phyloP scores from a whole-genome alignment of 2,113 vertebrate species.

The Tretioscincus oriximinensis region DNA sequence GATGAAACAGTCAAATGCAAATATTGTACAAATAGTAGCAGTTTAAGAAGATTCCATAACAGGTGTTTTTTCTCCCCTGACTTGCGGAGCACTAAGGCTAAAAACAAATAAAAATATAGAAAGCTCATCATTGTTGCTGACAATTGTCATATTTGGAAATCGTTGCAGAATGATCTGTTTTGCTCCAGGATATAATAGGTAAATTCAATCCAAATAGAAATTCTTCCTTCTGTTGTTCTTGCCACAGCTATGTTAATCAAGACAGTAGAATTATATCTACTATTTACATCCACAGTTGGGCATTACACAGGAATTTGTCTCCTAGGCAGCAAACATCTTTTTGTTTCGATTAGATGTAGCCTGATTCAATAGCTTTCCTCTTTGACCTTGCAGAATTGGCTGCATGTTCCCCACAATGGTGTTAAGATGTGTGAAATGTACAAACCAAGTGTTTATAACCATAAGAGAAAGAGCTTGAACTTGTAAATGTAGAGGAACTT shows the following conservation, averaged over 20 bases:
- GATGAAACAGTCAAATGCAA: background rate
- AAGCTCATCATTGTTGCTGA: background rate
- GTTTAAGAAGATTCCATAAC: background rate
- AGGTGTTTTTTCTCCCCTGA: background rate
- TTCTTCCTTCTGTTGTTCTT: background rate
- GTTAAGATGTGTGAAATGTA: conserved; percentile 67
- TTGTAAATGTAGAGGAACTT: conserved; percentile 68
- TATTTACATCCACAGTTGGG: background rate
- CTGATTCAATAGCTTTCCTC: conserved; percentile 22
- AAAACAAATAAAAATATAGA: background rate
- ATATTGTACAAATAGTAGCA: background rate
- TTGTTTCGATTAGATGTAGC: conserved; percentile 32
- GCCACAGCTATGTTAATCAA: background rate
- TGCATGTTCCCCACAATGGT: conserved; percentile 59
- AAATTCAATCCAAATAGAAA: background rate
- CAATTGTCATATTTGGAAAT: background rate
- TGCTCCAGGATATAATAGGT: background rate
- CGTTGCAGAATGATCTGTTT: background rate
- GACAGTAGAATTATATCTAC: background rate
- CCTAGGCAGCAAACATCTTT: conserved; percentile 6
- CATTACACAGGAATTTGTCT: background rate
- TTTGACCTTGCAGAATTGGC: conserved; percentile 35
- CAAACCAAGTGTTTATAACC: conserved; percentile 69
- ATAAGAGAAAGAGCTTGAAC: conserved; percentile 63
- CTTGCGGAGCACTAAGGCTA: background rate